Evolutionary conservation across 2,888 invertebrate genomes (phyloP).

Genomic region (Galeopsomyia nigrocyanea): DNA sequence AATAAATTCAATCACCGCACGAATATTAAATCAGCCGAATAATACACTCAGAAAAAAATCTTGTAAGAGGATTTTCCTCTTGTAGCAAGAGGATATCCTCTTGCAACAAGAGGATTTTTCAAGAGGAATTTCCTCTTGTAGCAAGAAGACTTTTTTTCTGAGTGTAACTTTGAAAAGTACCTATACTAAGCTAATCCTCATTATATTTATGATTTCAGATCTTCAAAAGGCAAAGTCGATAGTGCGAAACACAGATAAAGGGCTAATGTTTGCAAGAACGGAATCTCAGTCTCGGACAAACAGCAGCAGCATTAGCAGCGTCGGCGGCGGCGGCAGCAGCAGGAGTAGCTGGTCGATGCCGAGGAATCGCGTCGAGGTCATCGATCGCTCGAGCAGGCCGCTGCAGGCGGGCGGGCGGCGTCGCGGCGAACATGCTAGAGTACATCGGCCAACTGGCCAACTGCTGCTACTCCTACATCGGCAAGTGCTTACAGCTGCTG

Average conservation of each 20-base stretch:
- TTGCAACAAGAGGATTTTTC: too few species aligned
- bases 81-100: too few species aligned
- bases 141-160: too few species aligned
- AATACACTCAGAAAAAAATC: too few species aligned
- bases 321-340: neutral
- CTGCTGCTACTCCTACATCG: neutral
- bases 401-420: neutral
- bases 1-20: too few species aligned
- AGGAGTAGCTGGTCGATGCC: neutral
- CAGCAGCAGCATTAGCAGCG: neutral
- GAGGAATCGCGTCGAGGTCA: neutral
- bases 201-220: neutral
- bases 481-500: neutral
- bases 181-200: neutral
- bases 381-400: slow-evolving; percentile 13
- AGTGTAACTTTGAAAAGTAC: neutral
- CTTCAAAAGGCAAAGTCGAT: neutral
- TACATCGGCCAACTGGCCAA: neutral
- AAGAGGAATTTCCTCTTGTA: too few species aligned
- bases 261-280: too few species aligned
- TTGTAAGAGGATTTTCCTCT: too few species aligned
- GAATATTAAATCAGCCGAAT: too few species aligned
- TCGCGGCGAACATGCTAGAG: slow-evolving; percentile 13
- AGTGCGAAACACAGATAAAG: neutral
- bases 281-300: too few species aligned